A percentile compares a stretch with the other conserved stretches of the same genome.
Conservation (phyloP, 2,797 vertebrate genomes). For the Monodelphis domestica region DNA sequence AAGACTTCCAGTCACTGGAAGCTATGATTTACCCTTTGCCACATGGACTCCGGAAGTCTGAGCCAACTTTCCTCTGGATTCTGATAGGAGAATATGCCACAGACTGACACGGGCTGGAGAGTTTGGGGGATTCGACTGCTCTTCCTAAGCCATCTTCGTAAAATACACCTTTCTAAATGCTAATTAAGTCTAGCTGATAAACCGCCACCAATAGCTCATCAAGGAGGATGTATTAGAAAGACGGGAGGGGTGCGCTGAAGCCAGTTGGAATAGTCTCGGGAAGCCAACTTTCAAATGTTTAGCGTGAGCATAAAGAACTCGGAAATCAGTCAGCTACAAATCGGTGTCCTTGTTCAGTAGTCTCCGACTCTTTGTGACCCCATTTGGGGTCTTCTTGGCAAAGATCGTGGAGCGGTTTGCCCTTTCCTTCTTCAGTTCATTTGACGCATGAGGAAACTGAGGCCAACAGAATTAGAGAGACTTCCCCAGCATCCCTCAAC, state of each 20-base stretch:
- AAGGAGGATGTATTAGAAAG: not conserved
- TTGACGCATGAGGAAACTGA: not conserved
- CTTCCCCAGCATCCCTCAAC: not conserved
- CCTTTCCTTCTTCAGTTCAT: not conserved
- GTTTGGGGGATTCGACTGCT: not conserved
- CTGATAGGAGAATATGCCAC: too few species aligned
- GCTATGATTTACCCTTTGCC: not conserved
- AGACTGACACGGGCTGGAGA: not conserved
- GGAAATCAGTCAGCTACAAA: not conserved
- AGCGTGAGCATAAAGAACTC: not conserved
- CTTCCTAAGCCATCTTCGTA: not conserved
- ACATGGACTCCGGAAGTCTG: not conserved
- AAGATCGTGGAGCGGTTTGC: not conserved
- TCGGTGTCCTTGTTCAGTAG: not conserved
- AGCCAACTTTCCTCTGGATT: not conserved
- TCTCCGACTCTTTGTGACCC: not conserved
- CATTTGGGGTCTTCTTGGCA: not conserved
- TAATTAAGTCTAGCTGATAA: not conserved
- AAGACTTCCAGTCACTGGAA: not conserved
- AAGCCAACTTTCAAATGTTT: not conserved
- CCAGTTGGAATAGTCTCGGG: not conserved
- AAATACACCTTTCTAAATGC: not conserved
- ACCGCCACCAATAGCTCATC: not conserved
- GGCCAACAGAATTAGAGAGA: not conserved
- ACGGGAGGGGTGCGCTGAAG: not conserved